These are phyloP conservation scores for Mormyrus hasselquistii DNA, from an alignment of 2,797 vertebrate species.

Conservation along the genomic window DNA sequence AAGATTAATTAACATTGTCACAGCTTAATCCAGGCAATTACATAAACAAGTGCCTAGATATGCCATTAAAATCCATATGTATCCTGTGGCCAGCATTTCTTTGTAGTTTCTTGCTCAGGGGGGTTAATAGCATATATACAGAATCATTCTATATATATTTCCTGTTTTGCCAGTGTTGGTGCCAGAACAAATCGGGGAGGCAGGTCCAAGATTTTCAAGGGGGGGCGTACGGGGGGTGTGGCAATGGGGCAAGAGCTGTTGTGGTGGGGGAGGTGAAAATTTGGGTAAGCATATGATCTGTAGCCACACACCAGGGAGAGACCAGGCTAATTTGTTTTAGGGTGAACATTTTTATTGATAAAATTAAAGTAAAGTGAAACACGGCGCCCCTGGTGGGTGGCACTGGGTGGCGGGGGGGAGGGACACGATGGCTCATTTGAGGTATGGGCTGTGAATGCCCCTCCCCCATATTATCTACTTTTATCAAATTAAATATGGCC, in stretches of 20 bases:
- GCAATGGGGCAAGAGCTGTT: neutral
- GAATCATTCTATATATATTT: neutral
- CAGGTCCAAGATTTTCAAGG: neutral
- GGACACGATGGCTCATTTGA: neutral
- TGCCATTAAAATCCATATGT: neutral
- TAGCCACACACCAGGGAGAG: neutral
- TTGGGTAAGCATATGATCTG: neutral
- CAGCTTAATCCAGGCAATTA: neutral
- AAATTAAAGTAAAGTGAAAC: neutral
- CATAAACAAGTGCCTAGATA: neutral
- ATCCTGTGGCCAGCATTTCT: neutral
- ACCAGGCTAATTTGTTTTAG: neutral
- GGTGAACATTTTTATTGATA: neutral
- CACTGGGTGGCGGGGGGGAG: neutral
- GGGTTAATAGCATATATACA: neutral
- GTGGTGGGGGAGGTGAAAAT: neutral
- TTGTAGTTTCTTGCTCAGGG: neutral
- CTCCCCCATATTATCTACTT: neutral
- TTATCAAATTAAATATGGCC: slow-evolving; percentile 1
- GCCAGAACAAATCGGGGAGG: neutral
- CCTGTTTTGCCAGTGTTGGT: neutral
- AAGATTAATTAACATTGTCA: neutral
- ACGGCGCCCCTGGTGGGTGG: neutral
- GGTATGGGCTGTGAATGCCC: neutral
- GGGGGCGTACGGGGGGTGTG: too few species aligned